Evolutionary conservation across 2,797 vertebrate genomes (phyloP).

Genomic region (Neopelma chrysocephalum): DNA sequence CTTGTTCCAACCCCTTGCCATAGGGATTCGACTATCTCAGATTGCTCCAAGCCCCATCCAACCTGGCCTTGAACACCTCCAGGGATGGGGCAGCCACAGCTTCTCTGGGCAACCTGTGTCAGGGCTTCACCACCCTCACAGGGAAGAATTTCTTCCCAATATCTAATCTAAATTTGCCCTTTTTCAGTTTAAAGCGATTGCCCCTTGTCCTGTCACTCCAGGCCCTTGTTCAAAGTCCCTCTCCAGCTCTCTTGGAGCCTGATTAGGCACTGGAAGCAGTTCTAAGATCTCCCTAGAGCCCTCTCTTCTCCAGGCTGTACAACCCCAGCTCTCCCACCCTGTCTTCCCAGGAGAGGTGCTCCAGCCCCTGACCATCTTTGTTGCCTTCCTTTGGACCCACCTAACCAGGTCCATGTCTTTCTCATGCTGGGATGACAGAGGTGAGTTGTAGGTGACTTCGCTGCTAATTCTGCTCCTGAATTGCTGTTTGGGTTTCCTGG

Average conservation of each 20-base stretch:
- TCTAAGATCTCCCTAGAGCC: neutral
- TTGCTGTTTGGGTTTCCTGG: neutral
- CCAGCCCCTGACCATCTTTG: neutral
- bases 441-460: neutral
- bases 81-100: neutral
- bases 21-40: rapidly evolving
- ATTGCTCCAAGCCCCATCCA: neutral
- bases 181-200: neutral
- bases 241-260: neutral
- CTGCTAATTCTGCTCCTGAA: neutral
- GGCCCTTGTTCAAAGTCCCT: neutral
- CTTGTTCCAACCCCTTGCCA: neutral
- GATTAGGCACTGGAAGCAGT: neutral
- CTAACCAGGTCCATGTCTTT: neutral
- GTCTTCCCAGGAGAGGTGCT: neutral
- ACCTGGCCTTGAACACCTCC: neutral
- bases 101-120: neutral
- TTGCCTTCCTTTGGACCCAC: neutral
- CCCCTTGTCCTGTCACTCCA: neutral
- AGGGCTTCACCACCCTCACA: rapidly evolving
- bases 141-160: neutral
- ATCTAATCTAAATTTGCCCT: neutral
- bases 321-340: neutral
- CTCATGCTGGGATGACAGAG: neutral
- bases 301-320: neutral